phyloP scores from a whole-genome alignment of 2,113 vertebrate genomes.

The Pithys albifrons region DNA sequence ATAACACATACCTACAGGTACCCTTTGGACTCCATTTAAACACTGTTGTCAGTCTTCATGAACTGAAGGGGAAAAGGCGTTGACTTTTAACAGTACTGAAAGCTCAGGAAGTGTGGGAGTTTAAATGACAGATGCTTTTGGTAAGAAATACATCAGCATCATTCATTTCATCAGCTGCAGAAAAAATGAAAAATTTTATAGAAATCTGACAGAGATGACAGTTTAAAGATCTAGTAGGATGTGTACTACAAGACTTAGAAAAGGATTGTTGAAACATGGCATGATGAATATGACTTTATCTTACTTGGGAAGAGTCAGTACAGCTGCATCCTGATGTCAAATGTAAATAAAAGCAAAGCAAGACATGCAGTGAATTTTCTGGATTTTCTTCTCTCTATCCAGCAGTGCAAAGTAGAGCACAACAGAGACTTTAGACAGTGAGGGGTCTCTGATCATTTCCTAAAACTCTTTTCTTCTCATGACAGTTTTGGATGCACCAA shows the following conservation, averaged over 20 bases:
- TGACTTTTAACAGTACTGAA: neutral
- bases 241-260: neutral
- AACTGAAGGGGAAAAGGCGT: neutral
- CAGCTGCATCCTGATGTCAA: neutral
- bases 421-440: neutral
- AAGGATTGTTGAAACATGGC: neutral
- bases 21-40: neutral
- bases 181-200: neutral
- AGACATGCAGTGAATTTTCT: neutral
- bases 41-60: neutral
- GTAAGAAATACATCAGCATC: neutral
- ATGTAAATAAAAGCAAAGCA: neutral
- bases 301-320: neutral
- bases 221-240: neutral
- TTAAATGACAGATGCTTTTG: neutral
- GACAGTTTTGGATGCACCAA: neutral
- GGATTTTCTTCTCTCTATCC: neutral
- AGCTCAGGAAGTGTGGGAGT: neutral
- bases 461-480: neutral
- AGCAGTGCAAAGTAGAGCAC: neutral
- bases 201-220: neutral
- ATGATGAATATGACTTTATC: neutral
- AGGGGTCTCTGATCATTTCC: neutral
- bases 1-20: neutral
- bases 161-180: neutral